Conservation (phyloP, 2,797 vertebrate species). For the Tapirus indicus region DNA sequence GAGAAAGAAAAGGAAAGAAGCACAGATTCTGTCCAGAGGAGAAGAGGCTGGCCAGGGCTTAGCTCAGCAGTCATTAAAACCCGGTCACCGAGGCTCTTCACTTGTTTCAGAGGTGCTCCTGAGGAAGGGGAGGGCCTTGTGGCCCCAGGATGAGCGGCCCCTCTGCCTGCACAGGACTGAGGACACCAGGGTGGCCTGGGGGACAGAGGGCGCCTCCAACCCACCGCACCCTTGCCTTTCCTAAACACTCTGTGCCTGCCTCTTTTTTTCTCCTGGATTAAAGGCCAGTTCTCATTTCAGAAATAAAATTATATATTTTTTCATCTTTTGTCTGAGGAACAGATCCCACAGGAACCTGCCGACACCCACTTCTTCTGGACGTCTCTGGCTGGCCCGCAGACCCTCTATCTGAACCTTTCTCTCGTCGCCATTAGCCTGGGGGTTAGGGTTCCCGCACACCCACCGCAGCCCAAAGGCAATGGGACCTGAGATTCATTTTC, state of each 20-base stretch:
- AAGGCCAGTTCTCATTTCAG: background rate
- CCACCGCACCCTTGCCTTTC: too few relatives aligned
- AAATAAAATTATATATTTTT: background rate
- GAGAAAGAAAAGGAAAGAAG: background rate
- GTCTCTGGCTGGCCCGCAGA: background rate
- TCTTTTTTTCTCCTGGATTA: background rate
- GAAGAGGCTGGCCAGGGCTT: background rate
- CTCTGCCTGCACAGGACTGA: background rate
- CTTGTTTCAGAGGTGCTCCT: background rate
- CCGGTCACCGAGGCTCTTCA: background rate
- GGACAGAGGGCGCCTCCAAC: background rate
- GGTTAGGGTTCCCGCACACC: background rate
- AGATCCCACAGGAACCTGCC: background rate
- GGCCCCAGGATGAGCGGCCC: fast-evolving
- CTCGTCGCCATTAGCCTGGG: fast-evolving
- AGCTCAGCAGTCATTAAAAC: background rate
- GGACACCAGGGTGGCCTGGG: background rate
- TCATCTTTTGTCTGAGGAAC: background rate
- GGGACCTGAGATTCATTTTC: background rate
- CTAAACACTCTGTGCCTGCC: background rate
- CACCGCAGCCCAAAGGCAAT: background rate
- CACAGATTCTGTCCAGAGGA: background rate
- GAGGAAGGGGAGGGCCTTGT: background rate
- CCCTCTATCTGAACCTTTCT: background rate
- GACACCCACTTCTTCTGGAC: background rate